Evolutionary conservation across 1,140 invertebrate genomes (phyloP), one percentile per base, ranked within the genome.

Genomic region (Bradysia coprophila): DNA sequence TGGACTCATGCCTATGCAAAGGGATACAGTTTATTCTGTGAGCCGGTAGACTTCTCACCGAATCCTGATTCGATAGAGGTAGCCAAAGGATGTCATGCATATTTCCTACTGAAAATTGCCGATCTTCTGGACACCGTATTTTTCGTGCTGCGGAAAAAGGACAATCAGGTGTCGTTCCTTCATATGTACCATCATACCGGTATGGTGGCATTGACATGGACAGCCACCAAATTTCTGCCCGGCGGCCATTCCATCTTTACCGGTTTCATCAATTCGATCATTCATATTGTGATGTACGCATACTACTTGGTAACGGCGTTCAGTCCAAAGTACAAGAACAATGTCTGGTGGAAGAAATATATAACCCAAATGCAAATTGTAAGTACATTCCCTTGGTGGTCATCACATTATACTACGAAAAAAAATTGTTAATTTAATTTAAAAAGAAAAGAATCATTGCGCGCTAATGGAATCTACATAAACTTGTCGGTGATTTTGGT

Each of bases 141-240:
- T 53, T 82, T 86, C 51, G 70, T 85, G 38, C 51, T 84, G 37
- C 68, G 81, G 3, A 89, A 90, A 56, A 90, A 90, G 54, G 68
- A 80, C 43, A 74, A 74, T 45, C 83, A 90, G 61, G 62, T 88
- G 3, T 76, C 78, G 11, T 83, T 88, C 51, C 69, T 90, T 4
- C 86, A 90, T 48, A 70, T 89, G 0, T 85, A 85, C 55, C 85
- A 90, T 56, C 85, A 91, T 52, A 68, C 69, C 5, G 72, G 73
- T 1, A 86, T 88, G 77, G 56, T 74, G 2, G 47, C 69, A 4
- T 59, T 58, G 0, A 56, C 57, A 11, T 75, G 67, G 63, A 45
- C 51, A 11, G 59, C 51, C 2, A 55, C 64, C 5, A 74, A 69
- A 47, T 75, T 66, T 49, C 36, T 72, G 3, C 52, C 69, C 56